Evolutionary conservation across 1,140 invertebrate species (phyloP), one percentile per base, ranked within the genome.

Genomic region (Theocolax elegans): DNA sequence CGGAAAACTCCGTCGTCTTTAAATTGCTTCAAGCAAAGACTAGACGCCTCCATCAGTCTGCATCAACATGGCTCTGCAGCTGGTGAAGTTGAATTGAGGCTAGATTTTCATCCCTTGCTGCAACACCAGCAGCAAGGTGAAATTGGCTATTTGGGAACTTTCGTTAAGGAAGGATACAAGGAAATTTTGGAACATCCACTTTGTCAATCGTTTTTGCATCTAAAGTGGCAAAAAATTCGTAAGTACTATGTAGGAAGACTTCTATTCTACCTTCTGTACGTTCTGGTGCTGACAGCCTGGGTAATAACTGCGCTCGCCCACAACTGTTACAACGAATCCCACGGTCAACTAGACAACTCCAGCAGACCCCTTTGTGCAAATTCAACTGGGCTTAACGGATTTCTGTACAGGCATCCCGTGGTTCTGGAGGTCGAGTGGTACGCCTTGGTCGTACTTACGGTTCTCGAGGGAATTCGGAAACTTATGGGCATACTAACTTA

Each of bases 201-300:
- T 1, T 94, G 93, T 76, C 92, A 93, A 4, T 93, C 93, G 0
- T 95, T 95, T 81, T 81, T 95, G 0, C 90, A 94, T 76, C 88
- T 95, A 15, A 95, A 95, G 80, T 96, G 94, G 94, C 91, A 94
- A 73, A 94, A 94, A 80, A 94, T 96, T 72, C 87, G 93, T n/a
- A 93, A 93, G 81, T 95, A 94, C 77, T 95, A 95, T 76, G 90
- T 94, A 7, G 92, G 90, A 1, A 87, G 93, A 66, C 83, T 95
- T 64, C 87, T 95, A 48, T 91, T 95, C 75, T 94, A 92, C 80
- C 89, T 93, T 63, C 88, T 93, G 44, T 94, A 94, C 77, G 91
- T 94, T 64, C 79, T 94, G 13, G 91, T 93, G 73, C 86, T 95
- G 3, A 93, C 92, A 1, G 80, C 92, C 1, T 94, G 93, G 82